Conservation (phyloP, 2,888 invertebrate species). For the Callosobruchus maculatus region DNA sequence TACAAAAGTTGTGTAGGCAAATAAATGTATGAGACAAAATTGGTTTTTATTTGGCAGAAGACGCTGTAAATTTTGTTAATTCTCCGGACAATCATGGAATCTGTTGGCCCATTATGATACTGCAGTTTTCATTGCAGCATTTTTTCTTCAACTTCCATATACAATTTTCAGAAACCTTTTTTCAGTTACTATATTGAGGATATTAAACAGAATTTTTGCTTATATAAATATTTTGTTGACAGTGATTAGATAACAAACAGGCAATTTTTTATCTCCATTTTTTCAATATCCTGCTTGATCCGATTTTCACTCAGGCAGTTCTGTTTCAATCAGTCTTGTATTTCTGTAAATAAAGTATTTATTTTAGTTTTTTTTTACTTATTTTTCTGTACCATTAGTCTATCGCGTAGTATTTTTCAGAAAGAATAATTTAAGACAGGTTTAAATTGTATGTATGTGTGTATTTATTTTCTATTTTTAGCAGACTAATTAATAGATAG, state of each 20-base stretch:
- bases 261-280: background rate
- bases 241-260: background rate
- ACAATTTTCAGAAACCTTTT: too few species aligned
- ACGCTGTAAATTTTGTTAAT: background rate
- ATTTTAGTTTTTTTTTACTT: background rate
- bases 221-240: too few species aligned
- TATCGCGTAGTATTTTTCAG: background rate
- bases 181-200: too few species aligned
- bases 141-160: background rate
- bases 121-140: background rate
- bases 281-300: background rate
- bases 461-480: background rate
- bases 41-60: background rate
- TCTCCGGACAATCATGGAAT: background rate
- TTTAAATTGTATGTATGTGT: background rate
- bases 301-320: background rate
- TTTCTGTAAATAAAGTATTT: background rate
- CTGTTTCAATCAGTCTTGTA: background rate
- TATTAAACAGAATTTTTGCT: too few species aligned
- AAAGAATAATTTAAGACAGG: background rate
- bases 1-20: slow-evolving; percentile 50
- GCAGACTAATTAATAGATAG: background rate
- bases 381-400: background rate
- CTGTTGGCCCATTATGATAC: background rate
- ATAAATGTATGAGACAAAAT: background rate